Percentiles rank a stretch among this genome's conserved stretches.
phyloP scores from a whole-genome alignment of 2,797 vertebrate genomes.

The Periparus ater region DNA sequence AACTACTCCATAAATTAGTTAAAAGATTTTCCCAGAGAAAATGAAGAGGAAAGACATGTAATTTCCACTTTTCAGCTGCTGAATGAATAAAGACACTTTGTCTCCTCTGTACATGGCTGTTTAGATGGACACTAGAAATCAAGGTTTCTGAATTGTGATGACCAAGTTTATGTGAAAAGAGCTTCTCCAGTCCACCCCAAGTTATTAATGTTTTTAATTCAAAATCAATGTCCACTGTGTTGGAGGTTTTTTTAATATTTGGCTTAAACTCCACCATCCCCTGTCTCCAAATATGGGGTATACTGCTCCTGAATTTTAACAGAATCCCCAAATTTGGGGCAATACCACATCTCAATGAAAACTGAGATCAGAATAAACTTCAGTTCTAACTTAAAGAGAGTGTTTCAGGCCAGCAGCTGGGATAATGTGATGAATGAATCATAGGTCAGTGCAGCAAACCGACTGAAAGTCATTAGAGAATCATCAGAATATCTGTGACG shows the following conservation, averaged over 20 bases:
- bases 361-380: neutral
- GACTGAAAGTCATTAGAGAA: neutral
- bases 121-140: neutral
- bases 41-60: conserved; percentile 17
- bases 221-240: neutral
- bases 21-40: conserved; percentile 56
- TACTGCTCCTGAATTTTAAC: neutral
- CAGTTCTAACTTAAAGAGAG: neutral
- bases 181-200: neutral
- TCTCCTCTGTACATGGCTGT: neutral
- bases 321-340: rapidly evolving
- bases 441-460: neutral
- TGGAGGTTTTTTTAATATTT: neutral
- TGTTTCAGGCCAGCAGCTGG: neutral
- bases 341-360: neutral
- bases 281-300: neutral
- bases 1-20: conserved; percentile 60
- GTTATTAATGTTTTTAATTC: neutral
- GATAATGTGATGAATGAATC: neutral
- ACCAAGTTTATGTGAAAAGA: neutral
- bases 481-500: neutral
- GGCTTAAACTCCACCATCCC: neutral
- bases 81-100: neutral
- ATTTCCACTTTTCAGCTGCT: conserved; percentile 1
- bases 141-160: neutral